These are phyloP conservation scores for Caranx ignobilis DNA, from an alignment of 2,113 vertebrate genomes.

Conservation along the genomic window DNA sequence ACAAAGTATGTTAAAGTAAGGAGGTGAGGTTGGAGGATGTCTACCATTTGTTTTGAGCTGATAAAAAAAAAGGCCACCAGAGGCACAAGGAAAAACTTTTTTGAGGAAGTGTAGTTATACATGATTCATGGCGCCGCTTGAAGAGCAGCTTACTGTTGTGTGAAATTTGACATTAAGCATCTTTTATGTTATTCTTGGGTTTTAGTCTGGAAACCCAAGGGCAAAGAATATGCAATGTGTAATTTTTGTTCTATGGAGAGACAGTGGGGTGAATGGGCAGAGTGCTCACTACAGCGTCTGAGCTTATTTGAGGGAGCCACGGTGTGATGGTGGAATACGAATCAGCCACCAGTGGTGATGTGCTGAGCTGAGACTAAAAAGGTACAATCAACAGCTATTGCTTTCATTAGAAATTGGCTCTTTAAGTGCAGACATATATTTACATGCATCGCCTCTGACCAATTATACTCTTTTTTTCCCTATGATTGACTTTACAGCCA, in stretches of 20 bases:
- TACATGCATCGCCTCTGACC: slow-evolving; percentile 31
- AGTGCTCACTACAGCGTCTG: slow-evolving; percentile 62
- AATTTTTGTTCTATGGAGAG: slow-evolving; percentile 61
- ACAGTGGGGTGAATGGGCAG: slow-evolving; percentile 43
- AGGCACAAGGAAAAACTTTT: slow-evolving; percentile 45
- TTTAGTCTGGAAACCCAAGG: slow-evolving; percentile 72
- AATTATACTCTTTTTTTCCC: background rate
- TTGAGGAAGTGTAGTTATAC: slow-evolving; percentile 55
- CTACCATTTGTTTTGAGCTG: slow-evolving; percentile 15
- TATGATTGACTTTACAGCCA: background rate
- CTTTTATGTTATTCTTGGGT: slow-evolving; percentile 73
- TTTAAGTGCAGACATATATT: slow-evolving; percentile 29
- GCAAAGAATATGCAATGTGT: slow-evolving; percentile 72
- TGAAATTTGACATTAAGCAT: slow-evolving; percentile 81
- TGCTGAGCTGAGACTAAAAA: slow-evolving; percentile 29
- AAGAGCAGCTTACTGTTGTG: slow-evolving; percentile 79
- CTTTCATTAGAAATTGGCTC: slow-evolving; percentile 16
- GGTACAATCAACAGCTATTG: background rate
- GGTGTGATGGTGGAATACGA: slow-evolving; percentile 66
- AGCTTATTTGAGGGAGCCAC: slow-evolving; percentile 70
- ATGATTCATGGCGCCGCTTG: slow-evolving; percentile 74
- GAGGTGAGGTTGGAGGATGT: background rate
- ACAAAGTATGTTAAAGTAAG: no score
- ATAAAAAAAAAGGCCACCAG: background rate
- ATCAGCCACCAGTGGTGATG: slow-evolving; percentile 55